Evolutionary conservation across 2,113 vertebrate genomes (phyloP), one percentile per base, ranked within the genome.

Genomic region (Leptosomus discolor): DNA sequence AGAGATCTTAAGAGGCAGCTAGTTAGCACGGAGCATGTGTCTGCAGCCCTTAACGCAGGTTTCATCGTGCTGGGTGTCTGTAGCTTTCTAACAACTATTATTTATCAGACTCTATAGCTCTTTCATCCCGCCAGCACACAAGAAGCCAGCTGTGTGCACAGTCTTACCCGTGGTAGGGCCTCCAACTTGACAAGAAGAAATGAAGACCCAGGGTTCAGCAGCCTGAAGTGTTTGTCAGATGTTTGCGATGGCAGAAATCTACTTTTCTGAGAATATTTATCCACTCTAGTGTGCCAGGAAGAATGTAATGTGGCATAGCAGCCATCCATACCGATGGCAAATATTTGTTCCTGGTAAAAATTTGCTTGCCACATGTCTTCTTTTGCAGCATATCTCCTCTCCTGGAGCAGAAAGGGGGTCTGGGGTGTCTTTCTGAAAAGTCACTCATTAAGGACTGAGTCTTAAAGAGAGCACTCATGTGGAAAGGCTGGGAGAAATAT

Each of bases 301-400:
- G 86, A 92, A 86, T 71, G 70, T 54, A 80, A 22, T 64, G 65
- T 79, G 88, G 87, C 68, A 76, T 24, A 94, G 90, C 82, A 90
- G 56, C 80, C 51, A 39, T 14, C 32, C 91, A 96, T 77, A 86
- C 65, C 0, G 3, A 48, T 45, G 50, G 76, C 51, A 95, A 95
- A 80, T 94, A 93, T 93, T 97, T 91, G 80, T 50, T 81, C 87
- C 85, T 85, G 48, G 51, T 80, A 80, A 91, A 91, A 94, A 56
- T 51, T 65, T 91, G 20, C 54, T 70, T 92, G 75, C 86, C 39
- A 29, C 67, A 39, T 13, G 14, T 84, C 78, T 81, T 90, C 30
- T 48, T 90, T 69, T 80, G n/a, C 57, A 87, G 50, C 9, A 11
- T 46, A 39, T 76, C 36, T 63, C 30, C 39, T 51, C 30, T 48